Conservation (phyloP, 2,113 vertebrate species). For the Spilogale gracilis region DNA sequence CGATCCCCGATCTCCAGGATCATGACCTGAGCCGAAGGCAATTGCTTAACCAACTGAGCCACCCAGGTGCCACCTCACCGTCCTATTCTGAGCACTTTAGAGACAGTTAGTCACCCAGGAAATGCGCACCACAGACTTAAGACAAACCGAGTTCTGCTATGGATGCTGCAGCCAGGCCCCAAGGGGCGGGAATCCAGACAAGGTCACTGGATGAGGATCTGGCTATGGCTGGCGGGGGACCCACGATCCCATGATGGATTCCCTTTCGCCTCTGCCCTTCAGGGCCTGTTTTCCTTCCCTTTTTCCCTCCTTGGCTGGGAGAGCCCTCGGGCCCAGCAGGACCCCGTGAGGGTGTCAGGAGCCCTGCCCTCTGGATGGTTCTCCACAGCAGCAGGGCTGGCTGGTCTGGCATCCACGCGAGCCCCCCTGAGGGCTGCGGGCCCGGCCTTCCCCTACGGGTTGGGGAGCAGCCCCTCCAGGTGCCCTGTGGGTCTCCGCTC, state of each 20-base stretch:
- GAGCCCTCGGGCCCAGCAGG: neutral
- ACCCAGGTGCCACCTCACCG: neutral
- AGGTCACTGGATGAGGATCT: neutral
- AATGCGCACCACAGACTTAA: neutral
- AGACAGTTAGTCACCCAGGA: neutral
- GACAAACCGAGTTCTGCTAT: neutral
- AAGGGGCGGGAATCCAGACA: neutral
- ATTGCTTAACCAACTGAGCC: too few species aligned
- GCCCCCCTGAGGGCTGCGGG: accelerated
- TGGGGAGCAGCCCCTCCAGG: neutral
- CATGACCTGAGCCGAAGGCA: too few species aligned
- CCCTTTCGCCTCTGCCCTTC: neutral
- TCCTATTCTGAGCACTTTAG: neutral
- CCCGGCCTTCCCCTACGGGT: neutral
- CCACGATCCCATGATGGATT: neutral
- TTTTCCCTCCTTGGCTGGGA: neutral
- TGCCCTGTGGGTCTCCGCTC: too few species aligned
- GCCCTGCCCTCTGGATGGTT: neutral
- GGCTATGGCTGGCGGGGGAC: accelerated
- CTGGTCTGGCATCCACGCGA: too few species aligned
- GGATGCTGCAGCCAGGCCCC: neutral
- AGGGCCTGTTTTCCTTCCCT: neutral
- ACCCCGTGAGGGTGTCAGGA: too few species aligned
- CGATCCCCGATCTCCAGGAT: too few species aligned
- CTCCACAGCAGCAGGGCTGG: too few species aligned